Evolutionary conservation across 2,888 invertebrate genomes (phyloP).

Genomic region (Sarcophaga rosellei): DNA sequence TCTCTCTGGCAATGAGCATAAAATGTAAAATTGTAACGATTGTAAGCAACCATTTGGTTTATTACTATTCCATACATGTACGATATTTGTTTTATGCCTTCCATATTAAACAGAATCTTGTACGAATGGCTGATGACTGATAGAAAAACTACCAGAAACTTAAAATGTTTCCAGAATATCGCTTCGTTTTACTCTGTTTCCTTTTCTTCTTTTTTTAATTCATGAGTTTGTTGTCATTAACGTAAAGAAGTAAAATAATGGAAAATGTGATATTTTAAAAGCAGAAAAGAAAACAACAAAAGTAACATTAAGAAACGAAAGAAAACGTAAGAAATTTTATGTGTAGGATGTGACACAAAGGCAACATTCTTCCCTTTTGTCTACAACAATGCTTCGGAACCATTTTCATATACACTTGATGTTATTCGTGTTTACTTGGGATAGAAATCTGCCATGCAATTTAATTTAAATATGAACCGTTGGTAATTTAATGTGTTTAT

Average conservation of each 20-base stretch:
- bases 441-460: background rate
- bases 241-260: conserved; percentile 14
- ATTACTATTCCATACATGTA: conserved; percentile 58
- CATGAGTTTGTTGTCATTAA: background rate
- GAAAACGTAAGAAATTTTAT: conserved; percentile 20
- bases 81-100: conserved; percentile 43
- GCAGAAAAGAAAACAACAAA: background rate
- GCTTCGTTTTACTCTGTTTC: background rate
- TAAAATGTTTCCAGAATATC: conserved; percentile 7
- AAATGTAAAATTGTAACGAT: background rate
- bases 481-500: conserved; percentile 16
- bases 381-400: conserved; percentile 20
- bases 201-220: background rate
- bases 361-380: conserved; percentile 44
- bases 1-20: conserved; percentile 11
- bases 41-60: conserved; percentile 37
- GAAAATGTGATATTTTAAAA: conserved; percentile 44
- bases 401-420: background rate
- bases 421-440: background rate
- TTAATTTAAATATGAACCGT: background rate
- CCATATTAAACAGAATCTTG: conserved; percentile 34
- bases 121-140: background rate
- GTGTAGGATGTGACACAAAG: conserved; percentile 46
- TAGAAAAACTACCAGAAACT: conserved; percentile 12
- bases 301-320: background rate